A percentile compares a stretch with the other conserved stretches of the same genome.
Conservation (phyloP, 2,888 invertebrate genomes). For the Oegoconia quadripuncta region DNA sequence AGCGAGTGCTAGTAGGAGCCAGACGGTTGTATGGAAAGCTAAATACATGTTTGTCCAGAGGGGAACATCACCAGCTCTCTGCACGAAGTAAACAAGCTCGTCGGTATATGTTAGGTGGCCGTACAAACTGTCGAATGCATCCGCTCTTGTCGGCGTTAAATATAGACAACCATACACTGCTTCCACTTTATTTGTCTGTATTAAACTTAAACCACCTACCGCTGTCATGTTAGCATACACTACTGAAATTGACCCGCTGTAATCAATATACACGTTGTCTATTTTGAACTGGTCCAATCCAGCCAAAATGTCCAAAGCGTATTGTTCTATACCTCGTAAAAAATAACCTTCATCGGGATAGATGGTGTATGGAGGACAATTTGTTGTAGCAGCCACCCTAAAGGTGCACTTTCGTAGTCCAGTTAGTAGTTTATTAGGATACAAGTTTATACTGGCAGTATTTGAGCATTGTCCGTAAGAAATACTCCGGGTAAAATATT, state of each 20-base stretch:
- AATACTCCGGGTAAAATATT: constrained; percentile 37
- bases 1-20: constrained; percentile 25
- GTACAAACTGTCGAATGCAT: constrained; percentile 27
- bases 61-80: constrained; percentile 22
- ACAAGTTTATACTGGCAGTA: constrained; percentile 23
- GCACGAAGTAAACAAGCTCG: constrained; percentile 28
- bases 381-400: constrained; percentile 36
- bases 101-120: constrained; percentile 27
- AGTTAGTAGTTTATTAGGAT: constrained; percentile 34
- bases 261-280: constrained; percentile 30
- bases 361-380: constrained; percentile 43
- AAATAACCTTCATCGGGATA: constrained; percentile 2
- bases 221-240: constrained; percentile 33
- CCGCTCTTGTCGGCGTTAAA: constrained; percentile 25
- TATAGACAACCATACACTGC: constrained; percentile 29
- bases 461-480: constrained; percentile 38
- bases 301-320: constrained; percentile 35
- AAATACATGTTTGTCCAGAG: constrained; percentile 27
- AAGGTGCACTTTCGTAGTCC: constrained; percentile 46
- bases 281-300: constrained; percentile 37
- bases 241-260: constrained; percentile 28
- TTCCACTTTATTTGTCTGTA: constrained; percentile 29
- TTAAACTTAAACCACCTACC: constrained; percentile 26
- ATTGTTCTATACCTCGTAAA: constrained; percentile 32
- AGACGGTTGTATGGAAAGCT: constrained; percentile 30